Percentiles rank a stretch among this genome's conserved stretches.
These are phyloP conservation scores for Penaeus japonicus DNA, from an alignment of 1,140 invertebrate genomes.

Conservation along the genomic window DNA sequence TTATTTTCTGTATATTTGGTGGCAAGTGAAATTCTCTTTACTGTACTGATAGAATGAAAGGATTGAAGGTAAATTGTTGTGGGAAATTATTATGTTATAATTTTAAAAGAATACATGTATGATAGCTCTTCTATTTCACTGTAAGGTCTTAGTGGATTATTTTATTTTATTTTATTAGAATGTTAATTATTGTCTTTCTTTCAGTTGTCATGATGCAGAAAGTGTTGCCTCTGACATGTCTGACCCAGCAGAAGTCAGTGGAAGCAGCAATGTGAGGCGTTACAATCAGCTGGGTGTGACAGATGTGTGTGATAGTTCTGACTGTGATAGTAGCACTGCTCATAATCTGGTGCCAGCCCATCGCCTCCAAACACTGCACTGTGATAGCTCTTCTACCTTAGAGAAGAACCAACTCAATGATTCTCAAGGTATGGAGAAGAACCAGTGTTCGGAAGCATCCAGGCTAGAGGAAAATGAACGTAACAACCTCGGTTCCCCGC, in stretches of 20 bases:
- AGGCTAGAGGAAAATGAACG: conserved; percentile 2
- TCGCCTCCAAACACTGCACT: conserved; percentile 22
- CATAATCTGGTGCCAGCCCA: background rate
- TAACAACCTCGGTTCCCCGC: conserved; percentile 1
- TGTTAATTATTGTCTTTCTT: background rate
- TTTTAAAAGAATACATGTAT: background rate
- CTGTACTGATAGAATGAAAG: no score
- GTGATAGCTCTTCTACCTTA: conserved; percentile 37
- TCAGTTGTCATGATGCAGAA: conserved; percentile 53
- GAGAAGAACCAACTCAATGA: conserved; percentile 47
- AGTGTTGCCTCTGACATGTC: conserved; percentile 51
- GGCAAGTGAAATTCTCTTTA: no score
- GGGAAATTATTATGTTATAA: background rate
- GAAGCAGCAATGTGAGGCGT: conserved; percentile 29
- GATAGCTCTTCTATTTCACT: no score
- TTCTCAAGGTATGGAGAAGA: conserved; percentile 21
- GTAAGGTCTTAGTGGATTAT: background rate
- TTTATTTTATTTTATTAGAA: no score
- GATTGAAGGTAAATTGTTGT: no score
- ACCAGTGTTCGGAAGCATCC: background rate
- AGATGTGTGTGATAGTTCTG: conserved; percentile 40
- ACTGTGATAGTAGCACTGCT: conserved; percentile 49
- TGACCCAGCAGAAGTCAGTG: conserved; percentile 43
- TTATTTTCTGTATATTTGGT: no score
- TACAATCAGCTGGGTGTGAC: conserved; percentile 40